These are phyloP conservation scores for Bubo scandiacus DNA, from an alignment of 2,113 vertebrate genomes.

Conservation along the genomic window DNA sequence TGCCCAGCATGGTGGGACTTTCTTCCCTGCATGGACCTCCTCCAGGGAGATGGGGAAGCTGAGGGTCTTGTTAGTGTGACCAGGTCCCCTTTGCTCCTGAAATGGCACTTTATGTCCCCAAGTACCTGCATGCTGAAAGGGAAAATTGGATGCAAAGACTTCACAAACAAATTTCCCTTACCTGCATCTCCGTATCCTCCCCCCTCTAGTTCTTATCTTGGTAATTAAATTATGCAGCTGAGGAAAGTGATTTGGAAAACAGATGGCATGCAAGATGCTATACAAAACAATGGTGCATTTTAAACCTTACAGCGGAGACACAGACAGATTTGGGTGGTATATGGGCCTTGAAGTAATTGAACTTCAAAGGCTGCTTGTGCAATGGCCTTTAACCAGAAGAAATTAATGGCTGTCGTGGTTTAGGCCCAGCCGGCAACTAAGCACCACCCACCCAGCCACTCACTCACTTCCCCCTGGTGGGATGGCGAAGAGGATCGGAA, in stretches of 20 bases:
- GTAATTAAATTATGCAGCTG: conserved; percentile 51
- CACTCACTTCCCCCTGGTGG: too few relatives aligned
- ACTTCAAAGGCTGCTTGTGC: conserved; percentile 1
- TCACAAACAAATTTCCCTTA: neutral
- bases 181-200: neutral
- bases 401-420: neutral
- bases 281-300: conserved; percentile 3
- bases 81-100: neutral
- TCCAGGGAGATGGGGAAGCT: neutral
- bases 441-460: too few relatives aligned
- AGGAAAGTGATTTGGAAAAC: conserved; percentile 54
- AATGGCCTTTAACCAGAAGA: neutral
- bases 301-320: neutral
- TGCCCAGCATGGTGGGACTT: neutral
- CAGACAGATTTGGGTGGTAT: neutral
- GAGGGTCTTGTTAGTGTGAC: neutral
- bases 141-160: neutral
- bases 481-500: too few relatives aligned
- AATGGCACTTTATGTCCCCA: neutral
- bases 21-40: neutral
- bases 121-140: neutral
- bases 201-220: neutral
- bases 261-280: conserved; percentile 48
- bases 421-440: too few relatives aligned
- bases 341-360: neutral